Base-by-base conservation (phyloP, 2,113 vertebrate species). In the Syngnathus typhle region DNA sequence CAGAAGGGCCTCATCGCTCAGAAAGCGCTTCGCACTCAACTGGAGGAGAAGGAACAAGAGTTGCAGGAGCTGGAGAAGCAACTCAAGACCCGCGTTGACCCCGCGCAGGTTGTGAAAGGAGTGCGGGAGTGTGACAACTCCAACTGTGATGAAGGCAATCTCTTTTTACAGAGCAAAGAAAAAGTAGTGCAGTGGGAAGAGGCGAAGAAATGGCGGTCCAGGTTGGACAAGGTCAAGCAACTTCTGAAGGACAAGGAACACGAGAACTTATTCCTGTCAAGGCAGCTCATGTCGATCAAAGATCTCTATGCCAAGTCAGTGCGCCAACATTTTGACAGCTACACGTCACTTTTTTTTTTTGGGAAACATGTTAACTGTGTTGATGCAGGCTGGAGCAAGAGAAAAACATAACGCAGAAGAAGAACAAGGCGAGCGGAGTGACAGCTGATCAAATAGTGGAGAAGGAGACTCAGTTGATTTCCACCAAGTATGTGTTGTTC, bases 131-230 rank as follows among this genome's bases (percentile, higher is more conserved):
- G 36, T 39, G 18, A 32, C 27, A 32, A 32, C 0, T 32, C n/a
- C 16, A 52, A 52, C 19, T 52, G 9, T 19, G n/a, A 19, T 52
- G 7, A 52, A 54, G 21, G 2, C 11, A 18, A 52, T 44, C 9
- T 62, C n/a, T 58, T 47, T 32, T 52, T 12, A 39, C 82, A 89
- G 67, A 72, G 83, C 44, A 95, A 89, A 86, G 94, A 95, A 56
- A 94, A 96, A 85, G 72, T 98, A 52, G 84, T 93, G 71, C 90
- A 92, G 16, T 98, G 97, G 96, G 95, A 99, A 81, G 95, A 98
- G 87, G 84, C 94, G 36, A 98, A 99, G 88, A 98, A 93, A 75
- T 98, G 95, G 95, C 96, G 98, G 85, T 73, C 73, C 58, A 95
- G 82, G 90, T 78, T 91, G 78, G 96, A 98, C 65, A 94, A 91